Evolutionary conservation across 1,140 invertebrate genomes (phyloP).

Genomic region (Zaprionus taronus): DNA sequence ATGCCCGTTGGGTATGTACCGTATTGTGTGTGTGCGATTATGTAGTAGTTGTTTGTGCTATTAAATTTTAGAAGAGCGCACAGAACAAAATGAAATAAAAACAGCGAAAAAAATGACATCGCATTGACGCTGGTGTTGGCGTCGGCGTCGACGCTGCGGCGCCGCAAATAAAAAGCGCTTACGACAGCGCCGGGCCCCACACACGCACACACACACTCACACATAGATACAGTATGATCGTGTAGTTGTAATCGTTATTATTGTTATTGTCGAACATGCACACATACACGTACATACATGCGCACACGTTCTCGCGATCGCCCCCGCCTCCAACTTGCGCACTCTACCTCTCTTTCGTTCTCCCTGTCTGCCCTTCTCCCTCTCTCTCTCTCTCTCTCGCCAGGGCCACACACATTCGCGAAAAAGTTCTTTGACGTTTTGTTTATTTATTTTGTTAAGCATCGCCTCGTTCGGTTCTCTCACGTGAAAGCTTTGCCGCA

Average conservation of each 20-base stretch:
- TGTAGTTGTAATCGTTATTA: slow-evolving; percentile 72
- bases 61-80: slow-evolving; percentile 48
- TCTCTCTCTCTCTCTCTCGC: slow-evolving; percentile 24
- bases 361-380: slow-evolving; percentile 18
- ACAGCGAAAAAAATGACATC: slow-evolving; percentile 17
- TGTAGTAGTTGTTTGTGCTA: slow-evolving; percentile 38
- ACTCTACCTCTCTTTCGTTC: slow-evolving; percentile 28
- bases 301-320: slow-evolving; percentile 17
- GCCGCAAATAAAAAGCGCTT: slow-evolving; percentile 75
- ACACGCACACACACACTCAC: slow-evolving; percentile 31
- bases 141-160: slow-evolving; percentile 27
- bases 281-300: not conserved
- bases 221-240: not conserved
- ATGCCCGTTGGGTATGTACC: slow-evolving; percentile 20
- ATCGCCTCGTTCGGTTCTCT: slow-evolving; percentile 28
- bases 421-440: slow-evolving; percentile 82
- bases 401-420: slow-evolving; percentile 60
- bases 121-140: not conserved
- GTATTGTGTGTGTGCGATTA: slow-evolving; percentile 23
- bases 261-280: slow-evolving; percentile 43
- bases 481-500: slow-evolving; percentile 26
- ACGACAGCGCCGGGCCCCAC: slow-evolving; percentile 60
- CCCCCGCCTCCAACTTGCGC: slow-evolving; percentile 10
- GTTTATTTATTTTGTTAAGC: slow-evolving; percentile 81
- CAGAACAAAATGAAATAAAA: slow-evolving; percentile 24